These are phyloP conservation scores for Dasypolia templi DNA, from an alignment of 2,888 invertebrate genomes.

Conservation along the genomic window DNA sequence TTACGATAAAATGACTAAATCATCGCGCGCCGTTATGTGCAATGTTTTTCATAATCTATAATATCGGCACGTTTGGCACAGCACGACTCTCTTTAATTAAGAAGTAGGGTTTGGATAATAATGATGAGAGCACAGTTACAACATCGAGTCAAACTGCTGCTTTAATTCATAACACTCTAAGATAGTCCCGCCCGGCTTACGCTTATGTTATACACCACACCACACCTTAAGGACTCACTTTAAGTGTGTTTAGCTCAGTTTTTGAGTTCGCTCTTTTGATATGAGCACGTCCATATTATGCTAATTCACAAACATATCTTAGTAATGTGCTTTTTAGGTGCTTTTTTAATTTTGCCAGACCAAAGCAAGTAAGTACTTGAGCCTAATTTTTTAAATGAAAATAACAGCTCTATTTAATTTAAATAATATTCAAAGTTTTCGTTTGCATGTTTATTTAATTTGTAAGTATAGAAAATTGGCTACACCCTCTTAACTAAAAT, in stretches of 20 bases:
- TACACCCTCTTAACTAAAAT: too few relatives aligned
- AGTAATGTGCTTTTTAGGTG: conserved; percentile 57
- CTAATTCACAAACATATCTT: conserved; percentile 70
- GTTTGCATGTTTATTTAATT: conserved; percentile 8
- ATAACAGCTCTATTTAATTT: conserved; percentile 31
- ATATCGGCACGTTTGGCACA: neutral
- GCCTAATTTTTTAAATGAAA: conserved; percentile 36
- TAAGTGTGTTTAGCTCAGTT: conserved; percentile 78
- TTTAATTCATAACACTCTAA: neutral
- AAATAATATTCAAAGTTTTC: conserved; percentile 10
- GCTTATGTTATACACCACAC: conserved; percentile 39
- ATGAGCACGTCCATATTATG: conserved; percentile 72
- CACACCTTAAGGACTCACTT: conserved; percentile 73
- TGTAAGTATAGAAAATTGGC: neutral
- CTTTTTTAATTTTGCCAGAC: conserved; percentile 44
- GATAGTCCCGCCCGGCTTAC: conserved; percentile 38
- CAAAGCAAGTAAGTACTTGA: conserved; percentile 18
- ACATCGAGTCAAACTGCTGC: neutral
- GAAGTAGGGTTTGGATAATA: too few relatives aligned
- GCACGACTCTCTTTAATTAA: neutral
- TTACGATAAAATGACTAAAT: too few relatives aligned
- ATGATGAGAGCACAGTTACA: neutral
- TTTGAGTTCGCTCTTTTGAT: conserved; percentile 77
- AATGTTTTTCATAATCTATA: too few relatives aligned
- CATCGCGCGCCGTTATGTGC: too few relatives aligned